A percentile compares a stretch with the other conserved stretches of the same genome.
Evolutionary conservation across 2,113 vertebrate species (phyloP).

Genomic region (Vombatus ursinus): DNA sequence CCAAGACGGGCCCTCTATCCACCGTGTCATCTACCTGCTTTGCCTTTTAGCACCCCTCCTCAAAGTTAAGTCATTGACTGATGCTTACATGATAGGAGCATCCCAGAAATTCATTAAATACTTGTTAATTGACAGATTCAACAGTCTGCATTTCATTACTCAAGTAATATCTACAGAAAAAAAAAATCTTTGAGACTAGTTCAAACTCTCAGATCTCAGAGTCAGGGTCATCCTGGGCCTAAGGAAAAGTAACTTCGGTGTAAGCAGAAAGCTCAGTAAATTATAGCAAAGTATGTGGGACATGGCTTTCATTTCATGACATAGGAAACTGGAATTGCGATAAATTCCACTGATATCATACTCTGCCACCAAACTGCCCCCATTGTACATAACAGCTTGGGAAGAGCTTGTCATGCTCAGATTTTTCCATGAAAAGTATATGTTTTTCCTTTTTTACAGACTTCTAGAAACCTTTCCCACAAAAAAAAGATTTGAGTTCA

Average conservation of each 20-base stretch:
- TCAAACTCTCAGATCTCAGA: background rate
- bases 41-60: background rate
- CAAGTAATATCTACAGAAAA: background rate
- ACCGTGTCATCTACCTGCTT: background rate
- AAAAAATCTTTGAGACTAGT: background rate
- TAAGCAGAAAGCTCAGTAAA: background rate
- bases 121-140: background rate
- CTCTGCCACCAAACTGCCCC: background rate
- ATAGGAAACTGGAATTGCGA: background rate
- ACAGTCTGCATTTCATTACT: background rate
- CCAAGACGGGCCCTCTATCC: background rate
- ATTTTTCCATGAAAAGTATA: background rate
- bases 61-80: background rate
- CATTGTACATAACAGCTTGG: background rate
- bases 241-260: background rate
- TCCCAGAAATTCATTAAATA: background rate
- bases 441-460: background rate
- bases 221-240: background rate
- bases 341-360: background rate
- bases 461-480: background rate
- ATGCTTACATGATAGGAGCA: background rate
- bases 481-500: background rate
- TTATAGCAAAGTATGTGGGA: background rate
- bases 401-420: background rate
- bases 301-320: background rate